These are phyloP conservation scores for Paracanthobrama guichenoti DNA, from an alignment of 2,113 vertebrate genomes.

Conservation along the genomic window DNA sequence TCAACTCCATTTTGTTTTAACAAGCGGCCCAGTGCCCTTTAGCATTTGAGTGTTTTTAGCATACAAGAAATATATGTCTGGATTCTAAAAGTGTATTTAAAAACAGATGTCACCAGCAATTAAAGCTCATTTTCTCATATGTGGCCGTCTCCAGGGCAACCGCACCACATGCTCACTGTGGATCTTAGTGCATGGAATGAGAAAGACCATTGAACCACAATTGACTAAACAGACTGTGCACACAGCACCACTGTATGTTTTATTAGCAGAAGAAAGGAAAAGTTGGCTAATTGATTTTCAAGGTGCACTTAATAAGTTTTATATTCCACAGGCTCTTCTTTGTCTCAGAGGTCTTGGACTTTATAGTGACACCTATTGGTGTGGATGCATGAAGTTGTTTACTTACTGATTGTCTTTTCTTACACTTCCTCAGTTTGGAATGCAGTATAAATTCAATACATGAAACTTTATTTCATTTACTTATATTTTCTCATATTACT, in stretches of 20 bases:
- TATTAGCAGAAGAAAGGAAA: conserved; percentile 39
- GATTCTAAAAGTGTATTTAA: conserved; percentile 35
- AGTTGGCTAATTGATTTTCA: conserved; percentile 36
- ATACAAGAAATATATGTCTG: conserved; percentile 13
- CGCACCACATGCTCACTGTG: conserved; percentile 28
- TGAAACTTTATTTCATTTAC: no score
- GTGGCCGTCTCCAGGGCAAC: conserved; percentile 38
- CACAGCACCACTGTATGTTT: conserved; percentile 30
- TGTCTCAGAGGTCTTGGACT: not conserved
- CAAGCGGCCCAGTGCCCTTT: conserved; percentile 25
- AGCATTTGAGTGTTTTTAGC: conserved; percentile 36
- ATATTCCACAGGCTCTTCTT: not conserved
- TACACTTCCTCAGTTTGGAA: not conserved
- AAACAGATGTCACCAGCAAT: conserved; percentile 53
- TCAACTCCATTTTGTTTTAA: conserved; percentile 44
- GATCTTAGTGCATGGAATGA: conserved; percentile 34
- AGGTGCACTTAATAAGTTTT: not conserved
- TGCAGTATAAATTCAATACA: no score
- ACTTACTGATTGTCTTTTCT: not conserved
- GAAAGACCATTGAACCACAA: conserved; percentile 45
- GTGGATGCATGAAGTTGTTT: not conserved
- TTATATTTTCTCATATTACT: no score
- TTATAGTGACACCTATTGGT: not conserved
- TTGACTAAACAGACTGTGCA: conserved; percentile 57
- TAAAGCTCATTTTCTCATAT: conserved; percentile 45